These are phyloP conservation scores for Asobara japonica DNA, from an alignment of 1,140 invertebrate species.

Conservation along the genomic window DNA sequence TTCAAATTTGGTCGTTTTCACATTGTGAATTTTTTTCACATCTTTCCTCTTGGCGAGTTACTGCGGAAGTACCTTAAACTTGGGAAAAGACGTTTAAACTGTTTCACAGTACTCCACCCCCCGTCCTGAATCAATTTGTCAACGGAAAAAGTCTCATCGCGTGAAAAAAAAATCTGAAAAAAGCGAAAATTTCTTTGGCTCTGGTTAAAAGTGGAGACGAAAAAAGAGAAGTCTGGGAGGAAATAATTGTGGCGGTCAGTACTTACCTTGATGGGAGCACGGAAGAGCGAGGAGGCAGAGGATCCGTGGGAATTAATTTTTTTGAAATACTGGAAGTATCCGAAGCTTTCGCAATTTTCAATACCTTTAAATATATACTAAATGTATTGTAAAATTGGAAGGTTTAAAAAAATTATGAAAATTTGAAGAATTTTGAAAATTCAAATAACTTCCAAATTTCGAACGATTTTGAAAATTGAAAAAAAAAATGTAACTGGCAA, in stretches of 20 bases:
- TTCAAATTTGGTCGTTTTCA: no score
- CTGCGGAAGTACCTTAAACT: neutral
- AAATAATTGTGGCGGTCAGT: neutral
- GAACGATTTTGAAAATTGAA: no score
- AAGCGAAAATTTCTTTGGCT: neutral
- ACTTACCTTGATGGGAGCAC: constrained; percentile 61
- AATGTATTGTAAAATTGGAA: no score
- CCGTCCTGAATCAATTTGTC: neutral
- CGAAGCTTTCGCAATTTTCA: no score
- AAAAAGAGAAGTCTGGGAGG: neutral
- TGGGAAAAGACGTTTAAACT: neutral
- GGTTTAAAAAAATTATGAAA: no score
- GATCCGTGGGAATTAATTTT: constrained; percentile 48
- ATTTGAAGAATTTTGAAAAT: no score
- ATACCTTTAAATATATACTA: no score
- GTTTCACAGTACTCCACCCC: neutral
- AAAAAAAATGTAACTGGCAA: no score
- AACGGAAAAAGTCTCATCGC: neutral
- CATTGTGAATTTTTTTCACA: neutral
- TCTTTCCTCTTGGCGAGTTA: neutral
- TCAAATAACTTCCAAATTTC: no score
- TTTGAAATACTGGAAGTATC: no score
- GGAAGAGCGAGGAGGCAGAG: constrained; percentile 49
- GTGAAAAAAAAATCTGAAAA: no score
- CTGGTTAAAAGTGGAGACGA: neutral